These are phyloP conservation scores for Saccostrea cuccullata DNA, from an alignment of 1,140 invertebrate genomes.

Conservation along the genomic window DNA sequence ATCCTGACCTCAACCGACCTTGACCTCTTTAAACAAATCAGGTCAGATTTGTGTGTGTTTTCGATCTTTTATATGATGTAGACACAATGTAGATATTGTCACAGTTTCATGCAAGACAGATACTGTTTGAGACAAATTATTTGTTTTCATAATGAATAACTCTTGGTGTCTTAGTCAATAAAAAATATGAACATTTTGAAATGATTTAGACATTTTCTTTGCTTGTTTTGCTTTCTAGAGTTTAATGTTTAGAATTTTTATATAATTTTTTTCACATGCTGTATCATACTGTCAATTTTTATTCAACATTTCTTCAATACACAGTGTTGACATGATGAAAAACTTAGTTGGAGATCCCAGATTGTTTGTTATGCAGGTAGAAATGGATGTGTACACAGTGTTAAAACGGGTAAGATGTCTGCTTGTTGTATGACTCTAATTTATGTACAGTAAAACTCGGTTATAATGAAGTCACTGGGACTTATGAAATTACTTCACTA, in stretches of 20 bases:
- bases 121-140: no score
- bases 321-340: constrained; percentile 83
- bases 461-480: no score
- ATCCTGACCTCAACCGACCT: constrained; percentile 81
- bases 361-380: constrained; percentile 88
- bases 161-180: no score
- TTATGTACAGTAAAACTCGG: no score
- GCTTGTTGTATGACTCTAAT: not conserved
- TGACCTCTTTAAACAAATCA: constrained; percentile 82
- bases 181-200: no score
- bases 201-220: no score
- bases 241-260: no score
- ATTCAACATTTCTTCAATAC: constrained; percentile 40
- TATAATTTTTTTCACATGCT: not conserved
- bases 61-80: not conserved
- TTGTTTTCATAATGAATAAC: no score
- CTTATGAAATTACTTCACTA: no score
- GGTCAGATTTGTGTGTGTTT: constrained; percentile 4
- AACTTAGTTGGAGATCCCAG: constrained; percentile 84
- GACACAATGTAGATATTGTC: no score
- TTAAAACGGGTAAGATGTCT: constrained; percentile 80
- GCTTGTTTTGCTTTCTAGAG: no score
- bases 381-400: constrained; percentile 88
- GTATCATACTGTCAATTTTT: not conserved
- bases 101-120: no score